Conservation (phyloP, 2,888 invertebrate genomes). For the Coenonympha arcania region DNA sequence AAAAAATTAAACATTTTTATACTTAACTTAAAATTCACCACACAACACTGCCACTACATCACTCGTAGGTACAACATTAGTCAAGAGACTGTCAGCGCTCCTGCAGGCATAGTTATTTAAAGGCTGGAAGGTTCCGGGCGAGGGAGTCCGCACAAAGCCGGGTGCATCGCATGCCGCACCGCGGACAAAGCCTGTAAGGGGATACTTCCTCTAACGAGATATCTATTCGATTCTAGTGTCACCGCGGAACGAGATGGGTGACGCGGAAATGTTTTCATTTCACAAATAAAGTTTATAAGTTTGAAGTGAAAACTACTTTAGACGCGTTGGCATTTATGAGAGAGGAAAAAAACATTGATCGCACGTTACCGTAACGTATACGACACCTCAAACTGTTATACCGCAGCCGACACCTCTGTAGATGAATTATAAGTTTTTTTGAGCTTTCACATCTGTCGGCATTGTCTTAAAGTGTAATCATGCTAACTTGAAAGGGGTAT, state of each 20-base stretch:
- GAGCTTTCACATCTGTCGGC: no score
- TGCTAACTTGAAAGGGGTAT: no score
- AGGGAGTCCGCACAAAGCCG: constrained; percentile 55
- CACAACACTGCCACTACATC: constrained; percentile 28
- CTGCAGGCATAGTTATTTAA: constrained; percentile 60
- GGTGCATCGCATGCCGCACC: constrained; percentile 50
- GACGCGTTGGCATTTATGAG: no score
- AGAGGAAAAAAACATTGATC: no score
- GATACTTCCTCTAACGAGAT: constrained; percentile 70
- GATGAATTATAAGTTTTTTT: neutral
- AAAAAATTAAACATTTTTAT: neutral
- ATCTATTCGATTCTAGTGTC: constrained; percentile 50
- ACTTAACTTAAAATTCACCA: constrained; percentile 26
- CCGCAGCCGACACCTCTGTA: neutral
- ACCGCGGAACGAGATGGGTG: constrained; percentile 31
- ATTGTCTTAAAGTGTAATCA: no score
- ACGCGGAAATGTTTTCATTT: constrained; percentile 9
- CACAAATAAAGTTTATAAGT: neutral
- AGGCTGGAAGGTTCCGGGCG: constrained; percentile 55
- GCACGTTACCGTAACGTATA: no score
- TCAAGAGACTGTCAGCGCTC: constrained; percentile 47
- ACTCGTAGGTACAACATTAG: constrained; percentile 26
- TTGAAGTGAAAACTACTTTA: no score
- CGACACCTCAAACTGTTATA: no score
- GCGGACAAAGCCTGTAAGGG: constrained; percentile 64